These are phyloP conservation scores for Epizoanthus scotinus DNA, from an alignment of 92 coral and sea anemone genomes.

Conservation along the genomic window DNA sequence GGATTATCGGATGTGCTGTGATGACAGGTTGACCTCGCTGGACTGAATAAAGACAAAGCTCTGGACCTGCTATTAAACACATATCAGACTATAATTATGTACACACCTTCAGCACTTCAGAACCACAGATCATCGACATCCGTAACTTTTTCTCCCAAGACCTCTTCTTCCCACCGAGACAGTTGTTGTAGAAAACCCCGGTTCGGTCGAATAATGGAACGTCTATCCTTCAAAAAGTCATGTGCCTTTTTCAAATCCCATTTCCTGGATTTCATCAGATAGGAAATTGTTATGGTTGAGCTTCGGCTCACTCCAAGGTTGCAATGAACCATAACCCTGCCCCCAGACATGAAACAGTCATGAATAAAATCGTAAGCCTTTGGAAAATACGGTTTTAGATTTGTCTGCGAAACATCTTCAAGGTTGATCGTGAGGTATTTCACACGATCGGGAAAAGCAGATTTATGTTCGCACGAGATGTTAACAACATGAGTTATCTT, in stretches of 20 bases:
- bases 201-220: constrained; percentile 89
- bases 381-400: constrained; percentile 72
- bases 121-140: constrained; percentile 97
- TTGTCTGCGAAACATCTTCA: constrained; percentile 86
- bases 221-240: constrained; percentile 80
- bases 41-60: too few relatives aligned
- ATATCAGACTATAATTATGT: background rate
- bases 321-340: constrained; percentile 92
- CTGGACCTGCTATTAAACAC: background rate
- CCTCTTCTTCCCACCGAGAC: constrained; percentile 74
- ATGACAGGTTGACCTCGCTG: too few relatives aligned
- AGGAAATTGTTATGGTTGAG: constrained; percentile 83
- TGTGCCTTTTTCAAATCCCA: constrained; percentile 82
- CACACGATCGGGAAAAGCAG: constrained; percentile 87
- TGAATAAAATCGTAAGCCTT: constrained; percentile 74
- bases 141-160: constrained; percentile 76
- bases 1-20: too few relatives aligned
- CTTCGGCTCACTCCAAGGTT: constrained; percentile 98
- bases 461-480: constrained; percentile 81
- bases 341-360: constrained; percentile 69
- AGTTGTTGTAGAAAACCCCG: constrained; percentile 91
- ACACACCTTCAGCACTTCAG: constrained; percentile 24
- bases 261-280: constrained; percentile 80
- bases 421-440: constrained; percentile 83
- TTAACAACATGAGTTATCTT: constrained; percentile 85